Evolutionary conservation across 2,113 vertebrate species (phyloP).

Genomic region (Neolamprologus hecqui): DNA sequence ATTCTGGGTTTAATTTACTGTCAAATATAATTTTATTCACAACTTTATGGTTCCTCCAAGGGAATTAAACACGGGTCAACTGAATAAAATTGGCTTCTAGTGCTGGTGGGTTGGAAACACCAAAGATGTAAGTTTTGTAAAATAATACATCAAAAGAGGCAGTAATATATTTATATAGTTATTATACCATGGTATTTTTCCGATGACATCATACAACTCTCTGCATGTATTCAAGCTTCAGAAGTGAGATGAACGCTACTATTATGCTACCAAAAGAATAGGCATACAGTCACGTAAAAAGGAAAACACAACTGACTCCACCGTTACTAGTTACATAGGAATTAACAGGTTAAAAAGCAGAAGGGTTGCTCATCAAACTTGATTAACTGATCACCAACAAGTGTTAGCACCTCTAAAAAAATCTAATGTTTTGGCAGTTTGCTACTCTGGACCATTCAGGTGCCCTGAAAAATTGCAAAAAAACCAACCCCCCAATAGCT

Average conservation of each 20-base stretch:
- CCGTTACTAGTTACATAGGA: background rate
- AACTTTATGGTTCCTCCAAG: background rate
- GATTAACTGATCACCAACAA: background rate
- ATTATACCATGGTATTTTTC: background rate
- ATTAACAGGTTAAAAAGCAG: background rate
- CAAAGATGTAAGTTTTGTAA: too few relatives aligned
- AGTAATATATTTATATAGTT: background rate
- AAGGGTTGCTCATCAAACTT: background rate
- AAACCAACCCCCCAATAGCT: fast-evolving
- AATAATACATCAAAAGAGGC: background rate
- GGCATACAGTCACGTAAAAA: fast-evolving
- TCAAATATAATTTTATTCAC: constrained; percentile 33
- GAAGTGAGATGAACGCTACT: fast-evolving
- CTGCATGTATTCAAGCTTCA: background rate
- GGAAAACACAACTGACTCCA: background rate
- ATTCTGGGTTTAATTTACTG: constrained; percentile 26
- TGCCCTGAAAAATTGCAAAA: too few relatives aligned
- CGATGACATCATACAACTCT: background rate
- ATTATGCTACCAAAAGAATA: background rate
- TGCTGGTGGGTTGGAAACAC: background rate
- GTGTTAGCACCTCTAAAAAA: background rate
- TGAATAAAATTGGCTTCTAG: background rate
- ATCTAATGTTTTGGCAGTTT: background rate
- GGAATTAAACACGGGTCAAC: background rate
- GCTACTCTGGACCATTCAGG: background rate